These are phyloP conservation scores for Melolontha melolontha DNA, from an alignment of 2,888 invertebrate genomes.

Conservation along the genomic window DNA sequence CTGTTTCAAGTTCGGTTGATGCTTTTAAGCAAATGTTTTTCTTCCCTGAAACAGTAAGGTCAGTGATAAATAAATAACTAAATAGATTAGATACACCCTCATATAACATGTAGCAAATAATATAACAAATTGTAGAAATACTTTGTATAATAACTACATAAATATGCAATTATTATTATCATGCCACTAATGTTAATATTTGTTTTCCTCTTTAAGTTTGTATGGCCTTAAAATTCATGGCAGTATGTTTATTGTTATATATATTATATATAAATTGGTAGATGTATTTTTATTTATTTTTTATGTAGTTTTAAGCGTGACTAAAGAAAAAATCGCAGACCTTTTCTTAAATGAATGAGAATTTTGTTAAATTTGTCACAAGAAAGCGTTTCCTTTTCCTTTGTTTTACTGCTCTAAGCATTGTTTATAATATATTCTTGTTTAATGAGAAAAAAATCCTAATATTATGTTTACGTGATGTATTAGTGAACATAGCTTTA, in stretches of 20 bases:
- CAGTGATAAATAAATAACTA: too few species aligned
- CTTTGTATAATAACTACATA: conserved; percentile 9
- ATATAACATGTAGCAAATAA: too few species aligned
- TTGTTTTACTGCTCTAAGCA: conserved; percentile 14
- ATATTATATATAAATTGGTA: conserved; percentile 21
- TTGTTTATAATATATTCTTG: conserved; percentile 15
- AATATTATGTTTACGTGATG: conserved; percentile 47
- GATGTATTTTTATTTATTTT: conserved; percentile 44
- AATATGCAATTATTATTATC: conserved; percentile 9
- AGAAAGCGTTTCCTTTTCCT: neutral
- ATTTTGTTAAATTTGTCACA: neutral
- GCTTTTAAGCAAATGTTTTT: too few species aligned
- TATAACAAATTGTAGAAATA: conserved; percentile 5
- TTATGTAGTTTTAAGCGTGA: conserved; percentile 8
- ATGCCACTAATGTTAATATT: conserved; percentile 12
- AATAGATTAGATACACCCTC: too few species aligned
- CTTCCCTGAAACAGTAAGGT: too few species aligned
- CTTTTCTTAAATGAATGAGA: conserved; percentile 1
- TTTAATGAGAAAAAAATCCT: conserved; percentile 37
- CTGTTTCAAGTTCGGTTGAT: too few species aligned
- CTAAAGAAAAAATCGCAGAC: neutral
- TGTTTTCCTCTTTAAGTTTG: conserved; percentile 26
- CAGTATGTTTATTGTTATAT: conserved; percentile 43
- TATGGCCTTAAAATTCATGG: conserved; percentile 31
- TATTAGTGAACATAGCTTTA: conserved; percentile 58